phyloP scores from a whole-genome alignment of 1,140 invertebrate species.

The Berghia stephanieae region DNA sequence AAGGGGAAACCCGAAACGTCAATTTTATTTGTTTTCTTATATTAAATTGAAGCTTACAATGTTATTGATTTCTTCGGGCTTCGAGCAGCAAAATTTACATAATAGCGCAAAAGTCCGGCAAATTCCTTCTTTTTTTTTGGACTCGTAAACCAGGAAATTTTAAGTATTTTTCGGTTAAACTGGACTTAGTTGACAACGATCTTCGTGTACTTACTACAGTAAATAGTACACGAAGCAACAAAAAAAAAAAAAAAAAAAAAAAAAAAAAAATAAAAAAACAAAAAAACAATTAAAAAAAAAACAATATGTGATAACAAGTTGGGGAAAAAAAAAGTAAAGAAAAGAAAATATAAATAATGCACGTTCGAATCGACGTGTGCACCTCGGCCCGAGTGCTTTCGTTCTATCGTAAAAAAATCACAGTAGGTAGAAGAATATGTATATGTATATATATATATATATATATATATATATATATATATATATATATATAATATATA shows the following conservation, averaged over 20 bases:
- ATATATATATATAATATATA: too few species aligned
- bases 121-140: neutral
- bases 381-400: neutral
- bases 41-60: neutral
- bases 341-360: neutral
- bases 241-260: conserved; percentile 67
- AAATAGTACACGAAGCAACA: conserved; percentile 75
- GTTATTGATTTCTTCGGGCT: too few species aligned
- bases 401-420: neutral
- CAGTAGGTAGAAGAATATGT: neutral
- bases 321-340: neutral
- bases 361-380: neutral
- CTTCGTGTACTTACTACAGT: conserved; percentile 51
- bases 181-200: neutral
- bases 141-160: neutral
- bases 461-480: neutral
- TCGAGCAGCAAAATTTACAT: too few species aligned
- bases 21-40: conserved; percentile 13
- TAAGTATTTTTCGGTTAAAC: neutral
- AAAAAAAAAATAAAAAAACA: neutral
- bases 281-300: neutral
- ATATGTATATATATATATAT: neutral
- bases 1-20: too few species aligned
- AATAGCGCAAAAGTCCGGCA: too few species aligned
- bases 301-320: neutral